Conservation (phyloP, 1,140 invertebrate species). For the Meloidogyne hapla region DNA sequence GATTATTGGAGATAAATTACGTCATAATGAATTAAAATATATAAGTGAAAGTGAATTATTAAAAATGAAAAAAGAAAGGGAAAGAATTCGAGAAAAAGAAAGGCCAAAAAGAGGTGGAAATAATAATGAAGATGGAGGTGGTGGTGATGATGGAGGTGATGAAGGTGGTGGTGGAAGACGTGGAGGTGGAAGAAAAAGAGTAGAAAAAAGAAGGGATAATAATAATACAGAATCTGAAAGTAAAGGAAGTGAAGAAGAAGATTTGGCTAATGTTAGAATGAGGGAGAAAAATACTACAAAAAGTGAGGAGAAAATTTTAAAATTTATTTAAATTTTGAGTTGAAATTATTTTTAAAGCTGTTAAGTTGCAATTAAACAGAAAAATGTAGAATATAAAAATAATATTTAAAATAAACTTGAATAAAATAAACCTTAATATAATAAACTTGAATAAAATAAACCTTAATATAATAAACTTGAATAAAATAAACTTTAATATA, state of each 20-base stretch:
- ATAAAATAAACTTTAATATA: neutral
- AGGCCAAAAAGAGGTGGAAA: conserved; percentile 23
- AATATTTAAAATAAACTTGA: no score
- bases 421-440: no score
- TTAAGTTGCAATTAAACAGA: no score
- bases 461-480: neutral
- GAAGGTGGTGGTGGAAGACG: conserved; percentile 5
- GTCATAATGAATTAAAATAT: conserved; percentile 53
- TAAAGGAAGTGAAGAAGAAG: conserved; percentile 4
- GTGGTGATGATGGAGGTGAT: neutral
- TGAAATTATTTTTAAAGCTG: no score
- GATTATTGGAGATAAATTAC: conserved; percentile 40
- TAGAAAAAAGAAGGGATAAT: conserved; percentile 9
- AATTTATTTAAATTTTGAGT: neutral
- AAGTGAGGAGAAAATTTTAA: neutral
- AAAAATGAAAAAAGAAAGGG: conserved; percentile 27
- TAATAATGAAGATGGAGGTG: conserved; percentile 1
- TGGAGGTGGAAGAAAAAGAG: neutral
- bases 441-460: no score
- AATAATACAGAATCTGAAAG: conserved; percentile 11
- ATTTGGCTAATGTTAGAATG: conserved; percentile 13
- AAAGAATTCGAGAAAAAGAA: conserved; percentile 19
- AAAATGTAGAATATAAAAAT: no score
- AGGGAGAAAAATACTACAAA: conserved; percentile 11
- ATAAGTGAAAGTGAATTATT: conserved; percentile 19